Percentiles rank a stretch among this genome's conserved stretches.
phyloP scores from a whole-genome alignment of 2,113 vertebrate species.

The Oryzias curvinotus region DNA sequence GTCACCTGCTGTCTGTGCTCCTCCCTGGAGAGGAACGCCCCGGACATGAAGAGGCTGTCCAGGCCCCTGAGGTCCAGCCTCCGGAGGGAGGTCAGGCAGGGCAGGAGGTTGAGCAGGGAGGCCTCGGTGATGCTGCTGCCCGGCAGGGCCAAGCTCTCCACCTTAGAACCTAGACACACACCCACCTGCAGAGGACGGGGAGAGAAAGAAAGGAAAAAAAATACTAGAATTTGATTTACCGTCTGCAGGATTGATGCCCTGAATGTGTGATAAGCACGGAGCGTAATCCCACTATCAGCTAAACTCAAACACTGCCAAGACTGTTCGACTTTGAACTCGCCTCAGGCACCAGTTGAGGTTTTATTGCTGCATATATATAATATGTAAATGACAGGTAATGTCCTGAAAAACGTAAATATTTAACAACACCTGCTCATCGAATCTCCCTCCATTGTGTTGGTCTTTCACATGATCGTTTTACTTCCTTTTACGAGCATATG shows the following conservation, averaged over 20 bases:
- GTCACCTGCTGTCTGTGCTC: constrained; percentile 70
- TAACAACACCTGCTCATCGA: too few species aligned
- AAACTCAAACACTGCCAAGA: neutral
- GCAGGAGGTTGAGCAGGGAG: constrained; percentile 77
- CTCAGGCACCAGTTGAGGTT: neutral
- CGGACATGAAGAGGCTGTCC: constrained; percentile 85
- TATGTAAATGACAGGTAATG: too few species aligned
- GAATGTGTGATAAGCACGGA: too few species aligned
- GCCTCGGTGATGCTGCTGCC: constrained; percentile 80
- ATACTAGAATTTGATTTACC: too few species aligned
- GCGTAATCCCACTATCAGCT: too few species aligned
- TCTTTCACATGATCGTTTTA: neutral
- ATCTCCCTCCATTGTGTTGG: too few species aligned
- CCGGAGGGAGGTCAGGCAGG: constrained; percentile 75
- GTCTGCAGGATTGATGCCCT: too few species aligned
- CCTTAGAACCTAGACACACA: constrained; percentile 66
- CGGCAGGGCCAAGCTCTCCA: constrained; percentile 79
- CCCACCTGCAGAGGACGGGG: constrained; percentile 53
- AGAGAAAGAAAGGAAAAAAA: neutral
- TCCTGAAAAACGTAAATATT: too few species aligned
- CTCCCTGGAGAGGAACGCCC: constrained; percentile 78
- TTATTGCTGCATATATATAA: neutral
- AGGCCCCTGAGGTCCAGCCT: constrained; percentile 81
- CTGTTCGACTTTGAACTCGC: constrained; percentile 1
- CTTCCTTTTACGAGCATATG: neutral